Percentiles rank a stretch among this genome's conserved stretches.
Evolutionary conservation across 2,113 vertebrate species (phyloP).

Genomic region (Hypomesus transpacificus): DNA sequence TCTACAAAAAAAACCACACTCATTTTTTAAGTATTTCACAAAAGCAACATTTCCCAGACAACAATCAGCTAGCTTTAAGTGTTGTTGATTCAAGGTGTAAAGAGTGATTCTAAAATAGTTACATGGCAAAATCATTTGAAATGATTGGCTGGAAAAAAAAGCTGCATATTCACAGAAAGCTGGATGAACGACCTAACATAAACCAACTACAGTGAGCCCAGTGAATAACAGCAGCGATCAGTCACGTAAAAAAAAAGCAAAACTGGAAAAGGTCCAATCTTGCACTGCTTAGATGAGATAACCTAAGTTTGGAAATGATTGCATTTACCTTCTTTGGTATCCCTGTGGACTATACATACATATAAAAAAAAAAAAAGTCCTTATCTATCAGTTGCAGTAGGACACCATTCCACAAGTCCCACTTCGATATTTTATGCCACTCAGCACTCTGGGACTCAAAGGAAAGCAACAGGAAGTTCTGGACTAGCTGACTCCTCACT

Average conservation of each 20-base stretch:
- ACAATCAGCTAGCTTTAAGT: neutral
- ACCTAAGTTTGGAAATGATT: slow-evolving; percentile 34
- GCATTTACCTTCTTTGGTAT: slow-evolving; percentile 66
- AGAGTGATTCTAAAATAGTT: slow-evolving; percentile 12
- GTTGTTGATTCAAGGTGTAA: slow-evolving; percentile 4
- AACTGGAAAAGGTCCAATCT: slow-evolving; percentile 5
- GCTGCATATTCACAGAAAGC: slow-evolving; percentile 20
- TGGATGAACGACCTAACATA: slow-evolving; percentile 3
- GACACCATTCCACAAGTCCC: slow-evolving; percentile 43
- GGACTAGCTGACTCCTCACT: slow-evolving; percentile 67
- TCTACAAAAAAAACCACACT: no score
- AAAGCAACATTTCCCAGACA: no score
- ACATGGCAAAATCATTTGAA: slow-evolving; percentile 16
- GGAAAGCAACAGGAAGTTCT: slow-evolving; percentile 31
- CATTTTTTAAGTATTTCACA: no score
- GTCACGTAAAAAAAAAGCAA: neutral
- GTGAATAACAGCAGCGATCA: neutral
- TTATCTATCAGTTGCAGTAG: slow-evolving; percentile 48
- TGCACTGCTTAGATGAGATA: slow-evolving; percentile 30
- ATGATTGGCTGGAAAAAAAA: slow-evolving; percentile 31
- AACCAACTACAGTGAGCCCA: slow-evolving; percentile 8
- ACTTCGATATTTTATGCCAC: slow-evolving; percentile 52
- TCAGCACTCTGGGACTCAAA: slow-evolving; percentile 16
- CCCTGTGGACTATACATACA: slow-evolving; percentile 41
- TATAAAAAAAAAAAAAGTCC: slow-evolving; percentile 35